phyloP scores from a whole-genome alignment of 2,888 invertebrate species.

The Sinelater perroti region DNA sequence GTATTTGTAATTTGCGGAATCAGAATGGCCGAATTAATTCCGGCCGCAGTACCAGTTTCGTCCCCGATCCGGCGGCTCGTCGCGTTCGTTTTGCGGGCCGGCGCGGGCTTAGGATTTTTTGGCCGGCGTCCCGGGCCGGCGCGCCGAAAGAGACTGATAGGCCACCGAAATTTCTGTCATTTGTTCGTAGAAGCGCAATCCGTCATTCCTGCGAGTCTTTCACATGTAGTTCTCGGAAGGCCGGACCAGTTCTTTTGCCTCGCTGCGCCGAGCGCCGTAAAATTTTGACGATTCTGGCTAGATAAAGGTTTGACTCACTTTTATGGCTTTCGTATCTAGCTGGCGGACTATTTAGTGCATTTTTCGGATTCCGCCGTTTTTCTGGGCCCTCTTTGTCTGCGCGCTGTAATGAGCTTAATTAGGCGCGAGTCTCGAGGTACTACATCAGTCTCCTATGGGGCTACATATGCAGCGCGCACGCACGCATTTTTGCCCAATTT shows the following conservation, averaged over 20 bases:
- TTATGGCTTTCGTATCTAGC: conserved; percentile 18
- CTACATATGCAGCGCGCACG: conserved; percentile 10
- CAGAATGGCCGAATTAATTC: no score
- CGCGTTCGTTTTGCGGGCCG: no score
- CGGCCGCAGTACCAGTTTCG: no score
- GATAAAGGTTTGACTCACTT: conserved; percentile 23
- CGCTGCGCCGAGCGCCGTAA: conserved; percentile 14
- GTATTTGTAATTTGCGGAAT: no score
- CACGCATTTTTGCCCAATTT: conserved; percentile 20
- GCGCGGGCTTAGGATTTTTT: no score
- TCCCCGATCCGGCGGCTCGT: no score
- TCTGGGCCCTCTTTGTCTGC: background rate
- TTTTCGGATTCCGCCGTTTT: conserved; percentile 10
- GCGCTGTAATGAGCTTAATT: conserved; percentile 14
- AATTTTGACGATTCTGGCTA: conserved; percentile 21
- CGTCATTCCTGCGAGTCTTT: conserved; percentile 22
- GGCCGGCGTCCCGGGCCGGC: no score
- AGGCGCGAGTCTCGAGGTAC: conserved; percentile 13
- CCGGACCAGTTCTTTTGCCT: conserved; percentile 24
- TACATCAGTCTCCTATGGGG: conserved; percentile 8
- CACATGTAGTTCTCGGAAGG: conserved; percentile 24
- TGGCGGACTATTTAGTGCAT: conserved; percentile 8
- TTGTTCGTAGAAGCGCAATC: conserved; percentile 27
- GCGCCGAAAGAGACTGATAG: conserved; percentile 11
- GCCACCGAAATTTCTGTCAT: conserved; percentile 25